Evolutionary conservation across 2,888 invertebrate species (phyloP), one percentile per base, ranked within the genome.

Genomic region (Acleris laterana): DNA sequence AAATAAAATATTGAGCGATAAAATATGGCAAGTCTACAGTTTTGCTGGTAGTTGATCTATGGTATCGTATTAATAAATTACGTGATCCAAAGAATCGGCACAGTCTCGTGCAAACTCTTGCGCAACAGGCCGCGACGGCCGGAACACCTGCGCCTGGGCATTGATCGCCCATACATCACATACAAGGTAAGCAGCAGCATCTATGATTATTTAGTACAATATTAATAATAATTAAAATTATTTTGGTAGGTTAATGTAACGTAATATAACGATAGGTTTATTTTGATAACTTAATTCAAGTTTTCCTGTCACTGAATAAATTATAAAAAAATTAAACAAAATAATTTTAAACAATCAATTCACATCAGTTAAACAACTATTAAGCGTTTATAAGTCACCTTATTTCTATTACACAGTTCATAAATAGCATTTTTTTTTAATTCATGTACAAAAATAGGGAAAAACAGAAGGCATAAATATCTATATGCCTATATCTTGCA

Each of bases 101-200:
- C 90, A 92, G 92, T 92, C 88, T 84, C 78, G 88, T 87, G 88
- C 74, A 81, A 83, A 76, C 87, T 80, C 86, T 92, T 91, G 88
- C 90, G 87, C 87, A 90, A 90, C 86, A 82, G 85, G 85, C 84
- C 85, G 84, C 72, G 70, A 42, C 73, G 75, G 73, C 79, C 77
- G 77, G 75, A 77, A 70, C 67, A 62, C 55, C 69, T 63, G 51
- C 67, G 46, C 55, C 60, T 63, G 63, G 52, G 59, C 68, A 64
- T 44, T 28, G 55, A 53, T 49, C 53, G 67, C 63, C 65, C 60
- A 56, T 49, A 46, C 9, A 11, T 16, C 42, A 56, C 62, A 59
- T 53, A 58, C 51, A 78, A 76, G 75, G 81, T 65, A 65, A 13
- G 49, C 42, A 19, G 49, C 25, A 16, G 5, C 16, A 2, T 17